Evolutionary conservation across 2,797 vertebrate genomes (phyloP), one percentile per base, ranked within the genome.

Genomic region (Cuculus canorus): DNA sequence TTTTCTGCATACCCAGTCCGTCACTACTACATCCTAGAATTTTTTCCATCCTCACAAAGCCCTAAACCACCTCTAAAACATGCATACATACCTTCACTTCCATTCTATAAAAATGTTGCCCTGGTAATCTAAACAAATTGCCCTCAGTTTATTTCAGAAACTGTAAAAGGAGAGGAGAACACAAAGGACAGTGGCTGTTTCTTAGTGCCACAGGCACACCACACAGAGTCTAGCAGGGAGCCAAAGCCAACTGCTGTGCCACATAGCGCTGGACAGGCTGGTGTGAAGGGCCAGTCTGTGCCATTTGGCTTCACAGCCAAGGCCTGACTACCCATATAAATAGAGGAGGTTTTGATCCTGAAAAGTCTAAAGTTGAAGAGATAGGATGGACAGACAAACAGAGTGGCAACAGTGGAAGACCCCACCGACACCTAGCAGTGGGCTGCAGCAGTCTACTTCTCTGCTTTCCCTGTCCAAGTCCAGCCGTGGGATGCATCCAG

Each of bases 201-300:
- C 45, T 27, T 25, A 0, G 9, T 80, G 25, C 11, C 59, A 9
- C 2, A 3, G 8, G 14, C 10, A 43, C 17, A 13, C 14, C 24
- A 11, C 0, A 1, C 24, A 4, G n/a, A 54, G 18, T 32, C 35
- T 78, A 43, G 52, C 17, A 30, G 45, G 13, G 13, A 41, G 27
- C 25, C 57, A 43, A 75, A 60, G 52, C 9, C 56, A 59, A 8
- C 13, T 37, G 73, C 39, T 35, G 69, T 21, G 35, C 30, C 39
- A 25, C 9, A 2, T 22, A 21, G 33, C 5, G 0, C 9, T 1
- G 1, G 52, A 15, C 39, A 24, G 52, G 33, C 22, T 22, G 50
- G 35, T n/a, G 35, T 3, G 37, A 39, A 33, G 25, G 24, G 48
- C 28, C 68, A 39, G 28, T 12, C 72, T 27, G 41, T 30, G 54